phyloP scores from a whole-genome alignment of 2,888 invertebrate species.

The Limnephilus rhombicus region DNA sequence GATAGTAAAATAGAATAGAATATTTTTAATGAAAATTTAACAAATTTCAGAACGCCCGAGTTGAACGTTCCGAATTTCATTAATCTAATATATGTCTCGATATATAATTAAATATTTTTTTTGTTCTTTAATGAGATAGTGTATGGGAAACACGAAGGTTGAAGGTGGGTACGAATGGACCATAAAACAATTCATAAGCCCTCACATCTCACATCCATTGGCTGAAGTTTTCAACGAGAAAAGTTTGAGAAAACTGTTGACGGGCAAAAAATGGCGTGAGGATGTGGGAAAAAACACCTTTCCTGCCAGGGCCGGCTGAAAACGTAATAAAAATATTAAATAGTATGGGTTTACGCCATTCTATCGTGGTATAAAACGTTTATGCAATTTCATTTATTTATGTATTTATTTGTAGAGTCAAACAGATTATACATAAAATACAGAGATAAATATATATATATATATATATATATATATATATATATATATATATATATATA shows the following conservation, averaged over 20 bases:
- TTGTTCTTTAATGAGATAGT: neutral
- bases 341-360: neutral
- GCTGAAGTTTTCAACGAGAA: slow-evolving; percentile 66
- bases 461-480: too few species aligned
- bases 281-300: slow-evolving; percentile 62
- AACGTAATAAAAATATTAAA: neutral
- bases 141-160: neutral
- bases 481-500: too few species aligned
- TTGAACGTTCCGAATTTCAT: neutral
- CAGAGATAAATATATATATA: too few species aligned
- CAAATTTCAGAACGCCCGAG: neutral
- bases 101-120: neutral
- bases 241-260: slow-evolving; percentile 64
- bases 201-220: slow-evolving; percentile 56
- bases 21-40: neutral
- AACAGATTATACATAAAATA: too few species aligned
- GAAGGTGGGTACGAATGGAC: neutral
- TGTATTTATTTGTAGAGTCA: too few species aligned
- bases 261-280: slow-evolving; percentile 59
- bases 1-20: too few species aligned
- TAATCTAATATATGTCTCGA: neutral
- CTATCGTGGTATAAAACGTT: neutral
- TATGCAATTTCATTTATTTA: neutral
- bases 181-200: slow-evolving; percentile 63
- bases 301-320: slow-evolving; percentile 42